Base-by-base conservation (phyloP, 2,797 vertebrate genomes). In the Hemibagrus guttatus region DNA sequence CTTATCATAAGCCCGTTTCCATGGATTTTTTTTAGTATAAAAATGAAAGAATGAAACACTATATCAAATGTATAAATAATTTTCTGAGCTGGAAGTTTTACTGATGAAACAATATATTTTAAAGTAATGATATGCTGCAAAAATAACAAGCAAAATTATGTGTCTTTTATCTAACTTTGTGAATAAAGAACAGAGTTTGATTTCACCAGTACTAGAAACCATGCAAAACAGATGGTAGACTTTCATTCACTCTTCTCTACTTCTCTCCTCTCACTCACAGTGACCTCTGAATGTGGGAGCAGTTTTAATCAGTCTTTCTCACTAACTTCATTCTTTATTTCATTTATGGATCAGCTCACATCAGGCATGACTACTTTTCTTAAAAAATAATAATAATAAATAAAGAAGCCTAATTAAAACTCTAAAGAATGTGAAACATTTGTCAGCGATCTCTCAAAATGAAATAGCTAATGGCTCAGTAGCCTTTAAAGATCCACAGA, bases 341-440 rank as follows among this genome's bases (percentile, higher is more conserved):
- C 46, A 90, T 93, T 92, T 90, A 89, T 90, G 89, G 95, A 91
- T 85, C 79, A 90, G 93, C 91, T 92, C 92, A 88, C 90, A 82
- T 88, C 90, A 90, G 91, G 92, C 86, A 69, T 90, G 79, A 92
- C 91, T 89, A 90, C 86, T 83, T 83, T 91, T 91, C 93, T 95
- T 94, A 93, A 95, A 95, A 93, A 94, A 95, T 95, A 93, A n/a
- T n/a, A n/a, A n/a, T n/a, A n/a, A n/a, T n/a, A n/a, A 93, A 88
- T 90, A 89, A 92, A 92, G 86, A 92, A 91, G 89, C 86, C 64
- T 82, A 39, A 39, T 39, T 39, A 2, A 39, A 39, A 39, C 1
- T 2, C 35, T 76, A 93, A 93, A 92, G 35, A 91, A 95, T 92
- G 93, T 68, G 91, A 93, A 93, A 92, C 89, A 91, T 92, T 87